Evolutionary conservation across 2,797 vertebrate genomes (phyloP), one percentile per base, ranked within the genome.

Genomic region (Podarcis lilfordi): DNA sequence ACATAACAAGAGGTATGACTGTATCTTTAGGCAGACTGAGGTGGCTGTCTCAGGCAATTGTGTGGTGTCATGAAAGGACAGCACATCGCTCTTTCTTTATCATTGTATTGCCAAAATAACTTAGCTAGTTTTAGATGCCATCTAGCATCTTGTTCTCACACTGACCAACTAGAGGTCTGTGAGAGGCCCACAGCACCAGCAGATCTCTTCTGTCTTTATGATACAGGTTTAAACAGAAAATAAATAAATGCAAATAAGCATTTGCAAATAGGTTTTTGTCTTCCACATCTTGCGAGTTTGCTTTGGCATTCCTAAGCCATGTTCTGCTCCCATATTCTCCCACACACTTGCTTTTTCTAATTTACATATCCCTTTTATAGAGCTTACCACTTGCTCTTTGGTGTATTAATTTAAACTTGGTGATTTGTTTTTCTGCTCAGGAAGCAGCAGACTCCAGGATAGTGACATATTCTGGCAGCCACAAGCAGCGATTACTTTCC

Each of bases 401-500:
- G 64, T 9, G 84, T 90, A n/a, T 92, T 92, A 89, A 85, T 91
- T 91, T 86, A 91, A 80, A 93, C 77, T 74, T 90, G 87, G 50
- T 79, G 68, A 85, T 91, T 35, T 8, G 76, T 40, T 72, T 86
- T 87, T 92, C 93, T 95, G 50, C 80, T 90, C 59, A 55, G 55
- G 85, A 91, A 88, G 91, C 76, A n/a, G 83, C 82, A 55, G 88
- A 69, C 75, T 91, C 59, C 83, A 86, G 75, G 75, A 72, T 89
- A 95, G 86, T 87, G 77, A 82, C 1, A 1, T 88, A 74, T 61
- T 86, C 84, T 87, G 89, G 88, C 91, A 95, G 92, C 90, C 93
- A 89, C 88, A 88, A 94, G 87, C 80, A 93, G 86, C n/a, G 72
- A 95, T 90, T 94, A 66, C 90, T 91, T 94, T 94, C 89, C 91